A percentile compares a stretch with the other conserved stretches of the same genome.
Evolutionary conservation across 2,888 invertebrate genomes (phyloP).

Genomic region (Netelia melanura): DNA sequence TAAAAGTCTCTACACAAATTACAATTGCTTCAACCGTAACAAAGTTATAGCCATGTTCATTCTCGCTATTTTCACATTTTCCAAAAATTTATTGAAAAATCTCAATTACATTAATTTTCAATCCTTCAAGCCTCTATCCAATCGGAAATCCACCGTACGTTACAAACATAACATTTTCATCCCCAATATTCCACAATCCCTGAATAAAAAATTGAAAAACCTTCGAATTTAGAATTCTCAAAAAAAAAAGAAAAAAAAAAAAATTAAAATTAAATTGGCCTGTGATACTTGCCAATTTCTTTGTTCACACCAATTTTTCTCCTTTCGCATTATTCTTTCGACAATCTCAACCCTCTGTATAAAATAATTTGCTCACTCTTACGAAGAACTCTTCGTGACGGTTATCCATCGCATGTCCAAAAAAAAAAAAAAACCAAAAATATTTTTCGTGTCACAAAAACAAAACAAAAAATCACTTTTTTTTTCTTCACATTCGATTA

Average conservation of each 20-base stretch:
- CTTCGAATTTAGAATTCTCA: too few relatives aligned
- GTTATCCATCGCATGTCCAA: constrained; percentile 77
- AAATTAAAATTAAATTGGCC: too few relatives aligned
- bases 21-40: too few relatives aligned
- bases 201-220: too few relatives aligned
- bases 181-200: too few relatives aligned
- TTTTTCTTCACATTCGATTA: neutral
- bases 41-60: too few relatives aligned
- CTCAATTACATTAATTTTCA: neutral
- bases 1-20: too few relatives aligned
- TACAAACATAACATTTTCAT: too few relatives aligned
- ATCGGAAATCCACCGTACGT: too few relatives aligned
- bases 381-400: constrained; percentile 66
- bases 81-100: neutral
- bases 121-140: too few relatives aligned
- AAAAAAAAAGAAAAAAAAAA: too few relatives aligned
- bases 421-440: constrained; percentile 11
- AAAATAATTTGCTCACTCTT: constrained; percentile 71
- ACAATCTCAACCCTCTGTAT: neutral
- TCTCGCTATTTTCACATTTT: too few relatives aligned
- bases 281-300: neutral
- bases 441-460: neutral
- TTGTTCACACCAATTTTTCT: neutral
- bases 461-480: neutral
- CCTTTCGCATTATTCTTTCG: neutral